These are phyloP conservation scores for Psilopsiagon aymara DNA, from an alignment of 2,113 vertebrate species.

Conservation along the genomic window DNA sequence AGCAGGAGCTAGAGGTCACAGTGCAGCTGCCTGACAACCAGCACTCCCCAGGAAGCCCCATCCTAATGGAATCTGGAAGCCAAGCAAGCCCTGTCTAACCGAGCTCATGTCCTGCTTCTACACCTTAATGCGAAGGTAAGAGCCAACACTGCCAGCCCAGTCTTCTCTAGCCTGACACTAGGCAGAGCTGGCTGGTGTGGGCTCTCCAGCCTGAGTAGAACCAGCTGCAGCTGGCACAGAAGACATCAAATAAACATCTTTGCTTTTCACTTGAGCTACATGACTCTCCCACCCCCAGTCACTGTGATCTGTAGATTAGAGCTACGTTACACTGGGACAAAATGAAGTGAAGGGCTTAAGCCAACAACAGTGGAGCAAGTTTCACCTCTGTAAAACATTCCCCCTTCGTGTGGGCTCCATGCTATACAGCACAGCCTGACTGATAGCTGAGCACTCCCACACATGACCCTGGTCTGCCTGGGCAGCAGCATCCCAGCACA, in stretches of 20 bases:
- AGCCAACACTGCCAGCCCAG: neutral
- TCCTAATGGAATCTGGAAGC: neutral
- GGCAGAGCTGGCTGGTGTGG: neutral
- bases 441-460: neutral
- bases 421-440: neutral
- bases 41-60: neutral
- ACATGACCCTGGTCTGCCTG: neutral
- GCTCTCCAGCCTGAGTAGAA: neutral
- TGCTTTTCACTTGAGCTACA: neutral
- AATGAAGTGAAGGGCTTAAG: neutral
- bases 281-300: neutral
- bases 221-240: neutral
- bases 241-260: neutral
- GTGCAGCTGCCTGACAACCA: neutral
- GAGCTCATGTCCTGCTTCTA: neutral
- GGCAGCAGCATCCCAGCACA: neutral
- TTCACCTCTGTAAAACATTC: neutral
- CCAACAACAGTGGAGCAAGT: neutral
- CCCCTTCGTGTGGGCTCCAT: rapidly evolving
- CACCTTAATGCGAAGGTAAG: neutral
- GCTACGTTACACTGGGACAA: neutral
- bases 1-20: neutral
- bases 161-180: neutral
- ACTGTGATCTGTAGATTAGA: neutral
- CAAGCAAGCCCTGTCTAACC: neutral